Evolutionary conservation across 2,888 invertebrate species (phyloP), one percentile per base, ranked within the genome.

Genomic region (Exephanes ischioxanthus): DNA sequence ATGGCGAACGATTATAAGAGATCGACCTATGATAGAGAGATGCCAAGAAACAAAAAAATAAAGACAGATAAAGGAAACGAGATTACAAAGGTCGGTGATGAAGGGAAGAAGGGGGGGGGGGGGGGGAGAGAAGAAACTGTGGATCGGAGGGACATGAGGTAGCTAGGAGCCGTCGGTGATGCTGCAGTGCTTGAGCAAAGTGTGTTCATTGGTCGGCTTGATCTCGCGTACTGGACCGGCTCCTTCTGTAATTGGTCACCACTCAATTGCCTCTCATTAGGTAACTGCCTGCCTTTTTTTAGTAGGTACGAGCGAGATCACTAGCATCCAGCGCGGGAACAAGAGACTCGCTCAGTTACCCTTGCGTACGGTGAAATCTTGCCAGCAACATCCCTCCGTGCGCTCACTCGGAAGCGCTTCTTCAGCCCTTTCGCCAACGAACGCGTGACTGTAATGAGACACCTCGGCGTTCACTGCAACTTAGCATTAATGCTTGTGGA

Each of bases 181-280:
- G 63, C 63, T 70, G 81, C 87, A 89, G 90, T 89, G 89, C 88
- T 83, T 87, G 88, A 89, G 89, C 87, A 87, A 88, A 79, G 61
- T 70, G 75, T 30, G 83, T 80, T 89, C 91, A 92, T 92, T 92
- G 92, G 92, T 91, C 88, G 90, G 90, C 89, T 89, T 87, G 89
- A 90, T 91, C 89, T 90, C 88, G 88, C 88, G 89, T 90, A 86
- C 87, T 82, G 89, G 91, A 88, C 80, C 91, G 86, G 91, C 90
- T 91, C 88, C 90, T 90, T 89, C 91, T 91, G 91, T 92, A 92
- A 92, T 92, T 92, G 92, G 92, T 91, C 92, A 92, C 90, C 91
- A 90, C 92, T 92, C 92, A 92, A 92, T 92, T 92, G 92, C 91
- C 90, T 90, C 90, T 92, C 92, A 92, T 92, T 92, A 92, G 90